Percentiles rank a stretch among this genome's conserved stretches.
Evolutionary conservation across 2,888 invertebrate genomes (phyloP).

Genomic region (Nomada hirtipes): DNA sequence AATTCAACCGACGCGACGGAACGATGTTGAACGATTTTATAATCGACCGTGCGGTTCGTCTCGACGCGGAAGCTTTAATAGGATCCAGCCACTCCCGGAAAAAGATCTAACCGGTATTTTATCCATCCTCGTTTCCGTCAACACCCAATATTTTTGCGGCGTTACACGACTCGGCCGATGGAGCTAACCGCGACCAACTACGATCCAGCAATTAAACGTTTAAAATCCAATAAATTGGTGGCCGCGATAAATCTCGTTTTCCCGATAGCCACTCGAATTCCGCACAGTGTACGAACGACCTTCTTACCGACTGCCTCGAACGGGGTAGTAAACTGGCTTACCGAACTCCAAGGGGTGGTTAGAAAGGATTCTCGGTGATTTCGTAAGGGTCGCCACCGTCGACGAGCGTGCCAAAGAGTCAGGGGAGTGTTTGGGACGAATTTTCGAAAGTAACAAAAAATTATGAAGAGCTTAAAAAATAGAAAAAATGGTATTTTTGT

Average conservation of each 20-base stretch:
- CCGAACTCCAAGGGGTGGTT: constrained; percentile 47
- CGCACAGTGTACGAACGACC: constrained; percentile 5
- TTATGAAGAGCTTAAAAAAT: not conserved
- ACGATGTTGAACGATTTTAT: constrained; percentile 68
- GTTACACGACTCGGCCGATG: constrained; percentile 63
- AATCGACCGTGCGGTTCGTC: constrained; percentile 70
- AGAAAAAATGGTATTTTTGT: not conserved
- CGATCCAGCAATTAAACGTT: constrained; percentile 77
- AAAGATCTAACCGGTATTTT: constrained; percentile 59
- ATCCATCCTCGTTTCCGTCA: constrained; percentile 57
- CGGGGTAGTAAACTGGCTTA: constrained; percentile 67
- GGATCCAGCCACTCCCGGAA: constrained; percentile 49
- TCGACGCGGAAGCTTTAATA: constrained; percentile 65
- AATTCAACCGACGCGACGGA: constrained; percentile 46
- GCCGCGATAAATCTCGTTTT: constrained; percentile 73
- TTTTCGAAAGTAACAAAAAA: not conserved
- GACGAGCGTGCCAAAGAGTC: constrained; percentile 15
- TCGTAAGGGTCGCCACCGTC: constrained; percentile 76
- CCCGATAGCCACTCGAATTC: constrained; percentile 59
- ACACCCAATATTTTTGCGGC: constrained; percentile 70
- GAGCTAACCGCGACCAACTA: constrained; percentile 70
- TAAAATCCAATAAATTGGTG: constrained; percentile 78
- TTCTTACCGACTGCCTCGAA: constrained; percentile 57
- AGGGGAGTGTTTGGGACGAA: not conserved
- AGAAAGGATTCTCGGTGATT: constrained; percentile 67